A percentile compares a stretch with the other conserved stretches of the same genome.
These are phyloP conservation scores for Palythoa grandis DNA, from an alignment of 92 coral and sea anemone genomes.

Conservation along the genomic window DNA sequence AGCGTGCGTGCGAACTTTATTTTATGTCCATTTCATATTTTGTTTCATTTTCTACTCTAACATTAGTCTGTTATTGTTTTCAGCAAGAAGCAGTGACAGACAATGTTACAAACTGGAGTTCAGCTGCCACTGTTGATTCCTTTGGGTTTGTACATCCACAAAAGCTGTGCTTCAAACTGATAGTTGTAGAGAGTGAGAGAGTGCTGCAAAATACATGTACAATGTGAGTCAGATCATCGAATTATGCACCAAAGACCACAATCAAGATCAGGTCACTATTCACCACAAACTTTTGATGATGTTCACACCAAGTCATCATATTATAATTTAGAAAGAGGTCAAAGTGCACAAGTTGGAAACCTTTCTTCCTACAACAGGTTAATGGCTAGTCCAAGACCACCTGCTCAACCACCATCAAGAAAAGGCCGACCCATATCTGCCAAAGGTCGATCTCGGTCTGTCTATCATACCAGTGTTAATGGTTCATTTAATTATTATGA, in stretches of 20 bases:
- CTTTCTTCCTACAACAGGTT: not conserved
- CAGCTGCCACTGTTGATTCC: too few relatives aligned
- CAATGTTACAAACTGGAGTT: too few relatives aligned
- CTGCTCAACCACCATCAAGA: slow-evolving; percentile 61
- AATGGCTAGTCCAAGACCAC: slow-evolving; percentile 67
- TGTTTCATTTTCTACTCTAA: too few relatives aligned
- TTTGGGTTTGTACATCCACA: too few relatives aligned
- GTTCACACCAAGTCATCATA: not conserved
- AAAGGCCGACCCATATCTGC: slow-evolving; percentile 73
- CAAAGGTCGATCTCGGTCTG: slow-evolving; percentile 67
- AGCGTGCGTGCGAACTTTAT: too few relatives aligned
- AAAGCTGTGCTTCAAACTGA: too few relatives aligned
- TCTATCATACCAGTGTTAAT: slow-evolving; percentile 32
- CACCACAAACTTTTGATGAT: slow-evolving; percentile 15
- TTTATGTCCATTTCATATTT: too few relatives aligned
- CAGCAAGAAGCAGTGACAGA: too few relatives aligned
- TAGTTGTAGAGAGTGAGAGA: too few relatives aligned
- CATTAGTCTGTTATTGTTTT: too few relatives aligned
- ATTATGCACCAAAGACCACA: slow-evolving; percentile 7
- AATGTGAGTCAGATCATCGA: not conserved
- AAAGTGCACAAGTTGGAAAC: slow-evolving; percentile 2
- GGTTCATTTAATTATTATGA: not conserved
- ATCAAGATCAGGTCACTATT: slow-evolving; percentile 13
- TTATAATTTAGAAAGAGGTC: not conserved
- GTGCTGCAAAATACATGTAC: slow-evolving; percentile 2